These are phyloP conservation scores for Torymus tubicola DNA, from an alignment of 2,888 invertebrate species.

Conservation along the genomic window DNA sequence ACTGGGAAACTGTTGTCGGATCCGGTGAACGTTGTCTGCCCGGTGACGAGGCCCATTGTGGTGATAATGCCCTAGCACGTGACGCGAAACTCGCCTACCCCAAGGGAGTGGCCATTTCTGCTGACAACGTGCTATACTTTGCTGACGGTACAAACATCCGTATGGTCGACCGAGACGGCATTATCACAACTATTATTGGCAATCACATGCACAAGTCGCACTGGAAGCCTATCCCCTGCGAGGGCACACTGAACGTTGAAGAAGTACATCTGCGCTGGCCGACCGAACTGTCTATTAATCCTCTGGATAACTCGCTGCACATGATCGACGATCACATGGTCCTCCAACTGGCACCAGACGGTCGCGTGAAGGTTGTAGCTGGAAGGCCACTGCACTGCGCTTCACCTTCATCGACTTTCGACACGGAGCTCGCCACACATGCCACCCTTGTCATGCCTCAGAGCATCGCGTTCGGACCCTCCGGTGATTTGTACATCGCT, in stretches of 20 bases:
- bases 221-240: conserved; percentile 95
- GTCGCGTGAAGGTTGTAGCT: conserved; percentile 93
- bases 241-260: conserved; percentile 93
- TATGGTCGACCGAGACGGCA: conserved; percentile 94
- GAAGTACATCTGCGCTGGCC: conserved; percentile 98
- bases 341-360: conserved; percentile 92
- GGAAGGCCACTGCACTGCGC: conserved; percentile 96
- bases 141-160: conserved; percentile 97
- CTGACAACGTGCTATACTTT: conserved; percentile 94
- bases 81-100: conserved; percentile 97
- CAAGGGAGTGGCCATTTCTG: conserved; percentile 96
- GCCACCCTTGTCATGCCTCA: conserved; percentile 95
- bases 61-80: conserved; percentile 94
- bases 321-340: conserved; percentile 98
- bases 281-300: conserved; percentile 94
- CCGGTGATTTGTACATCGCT: conserved; percentile 94
- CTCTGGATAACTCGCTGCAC: conserved; percentile 94
- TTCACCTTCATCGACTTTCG: conserved; percentile 87
- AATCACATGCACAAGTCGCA: conserved; percentile 95
- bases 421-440: conserved; percentile 92
- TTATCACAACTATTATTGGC: conserved; percentile 93
- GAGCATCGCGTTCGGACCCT: conserved; percentile 94
- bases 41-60: conserved; percentile 96
- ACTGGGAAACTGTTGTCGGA: conserved; percentile 96
- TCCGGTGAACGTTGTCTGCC: conserved; percentile 95